Evolutionary conservation across 2,113 vertebrate species (phyloP).

Genomic region (Hyaena hyaena): DNA sequence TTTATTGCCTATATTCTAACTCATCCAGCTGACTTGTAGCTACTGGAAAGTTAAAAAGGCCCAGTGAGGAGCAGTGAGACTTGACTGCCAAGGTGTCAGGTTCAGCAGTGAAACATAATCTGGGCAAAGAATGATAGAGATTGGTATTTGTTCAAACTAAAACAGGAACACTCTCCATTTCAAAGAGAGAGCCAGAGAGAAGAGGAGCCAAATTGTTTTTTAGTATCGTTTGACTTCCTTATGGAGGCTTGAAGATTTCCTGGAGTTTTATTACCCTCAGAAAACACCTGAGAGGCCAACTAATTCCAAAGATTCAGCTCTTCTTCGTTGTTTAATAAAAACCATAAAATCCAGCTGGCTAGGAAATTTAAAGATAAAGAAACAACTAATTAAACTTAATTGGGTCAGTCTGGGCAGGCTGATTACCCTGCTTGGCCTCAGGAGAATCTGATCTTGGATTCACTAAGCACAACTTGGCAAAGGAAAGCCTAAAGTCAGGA

Average conservation of each 20-base stretch:
- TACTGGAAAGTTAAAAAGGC: neutral
- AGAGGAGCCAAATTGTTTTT: neutral
- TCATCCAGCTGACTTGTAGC: neutral
- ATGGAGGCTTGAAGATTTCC: constrained; percentile 49
- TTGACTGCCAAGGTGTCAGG: neutral
- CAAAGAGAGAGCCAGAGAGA: neutral
- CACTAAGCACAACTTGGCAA: constrained; percentile 23
- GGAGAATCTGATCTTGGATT: constrained; percentile 54
- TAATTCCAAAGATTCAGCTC: constrained; percentile 71
- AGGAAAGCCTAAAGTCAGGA: constrained; percentile 32
- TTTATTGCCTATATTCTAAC: neutral
- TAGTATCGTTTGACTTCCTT: constrained; percentile 59
- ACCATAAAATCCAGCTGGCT: constrained; percentile 73
- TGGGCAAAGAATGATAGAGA: neutral
- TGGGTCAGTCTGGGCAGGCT: constrained; percentile 73
- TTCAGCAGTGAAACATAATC: neutral
- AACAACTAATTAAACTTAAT: constrained; percentile 82
- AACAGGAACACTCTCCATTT: neutral
- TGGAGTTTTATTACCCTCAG: constrained; percentile 69
- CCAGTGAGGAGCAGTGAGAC: neutral
- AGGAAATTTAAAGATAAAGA: constrained; percentile 70
- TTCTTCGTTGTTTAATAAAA: constrained; percentile 78
- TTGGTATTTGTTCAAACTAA: neutral
- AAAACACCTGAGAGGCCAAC: constrained; percentile 68
- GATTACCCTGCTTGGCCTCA: constrained; percentile 70